Evolutionary conservation across 2,797 vertebrate species (phyloP).

Genomic region (Periophthalmus magnuspinnatus): DNA sequence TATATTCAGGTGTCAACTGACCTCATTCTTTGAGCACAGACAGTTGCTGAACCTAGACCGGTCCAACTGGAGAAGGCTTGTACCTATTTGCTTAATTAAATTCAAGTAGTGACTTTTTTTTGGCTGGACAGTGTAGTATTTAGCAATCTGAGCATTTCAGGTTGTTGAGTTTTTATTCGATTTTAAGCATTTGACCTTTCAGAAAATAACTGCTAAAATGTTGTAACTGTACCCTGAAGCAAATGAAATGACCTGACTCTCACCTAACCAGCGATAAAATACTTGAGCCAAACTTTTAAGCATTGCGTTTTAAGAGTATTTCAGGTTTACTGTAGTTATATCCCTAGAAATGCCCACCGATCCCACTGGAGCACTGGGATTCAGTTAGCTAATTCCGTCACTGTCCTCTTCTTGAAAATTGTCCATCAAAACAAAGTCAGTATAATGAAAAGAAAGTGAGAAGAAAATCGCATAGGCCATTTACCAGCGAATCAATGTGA

Average conservation of each 20-base stretch:
- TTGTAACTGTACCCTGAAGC: not conserved
- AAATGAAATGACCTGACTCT: not conserved
- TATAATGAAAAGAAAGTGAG: slow-evolving; percentile 42
- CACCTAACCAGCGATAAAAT: not conserved
- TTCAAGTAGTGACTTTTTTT: too few species aligned
- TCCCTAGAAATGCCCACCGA: slow-evolving; percentile 6
- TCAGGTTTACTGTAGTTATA: slow-evolving; percentile 2
- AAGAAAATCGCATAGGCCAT: slow-evolving; percentile 32
- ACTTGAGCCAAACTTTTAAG: slow-evolving; percentile 1
- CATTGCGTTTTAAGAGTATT: not conserved
- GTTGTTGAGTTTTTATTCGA: not conserved
- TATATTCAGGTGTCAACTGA: too few species aligned
- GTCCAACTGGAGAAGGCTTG: too few species aligned
- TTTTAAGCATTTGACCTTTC: not conserved
- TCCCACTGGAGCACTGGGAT: slow-evolving; percentile 6
- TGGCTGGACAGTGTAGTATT: too few species aligned
- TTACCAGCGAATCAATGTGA: slow-evolving; percentile 43
- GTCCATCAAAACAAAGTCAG: slow-evolving; percentile 37
- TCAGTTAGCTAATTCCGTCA: slow-evolving; percentile 12
- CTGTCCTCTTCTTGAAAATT: slow-evolving; percentile 7
- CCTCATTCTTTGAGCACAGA: too few species aligned
- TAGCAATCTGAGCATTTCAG: not conserved
- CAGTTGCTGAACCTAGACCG: too few species aligned
- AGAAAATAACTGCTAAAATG: slow-evolving; percentile 5
- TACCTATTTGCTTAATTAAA: too few species aligned